These are phyloP conservation scores for Catalaphyllia jardinei DNA, from an alignment of 64 coral and sea anemone species.

Conservation along the genomic window DNA sequence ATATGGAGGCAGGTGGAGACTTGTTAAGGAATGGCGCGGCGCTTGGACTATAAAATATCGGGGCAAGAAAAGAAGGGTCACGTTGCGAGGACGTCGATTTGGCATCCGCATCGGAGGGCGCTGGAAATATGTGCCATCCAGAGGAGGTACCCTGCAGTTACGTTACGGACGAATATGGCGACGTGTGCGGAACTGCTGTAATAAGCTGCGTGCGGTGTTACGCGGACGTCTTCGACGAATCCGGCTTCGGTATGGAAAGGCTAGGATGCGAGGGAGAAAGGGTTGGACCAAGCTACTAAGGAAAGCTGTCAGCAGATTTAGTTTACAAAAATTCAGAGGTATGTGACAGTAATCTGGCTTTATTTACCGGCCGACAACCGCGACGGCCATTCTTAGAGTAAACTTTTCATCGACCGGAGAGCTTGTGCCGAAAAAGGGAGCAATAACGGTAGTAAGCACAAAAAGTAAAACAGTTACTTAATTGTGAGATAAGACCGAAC, in stretches of 20 bases:
- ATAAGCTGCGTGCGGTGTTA: conserved; percentile 35
- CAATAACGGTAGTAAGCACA: too few relatives aligned
- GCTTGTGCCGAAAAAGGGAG: too few relatives aligned
- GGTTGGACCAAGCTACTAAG: neutral
- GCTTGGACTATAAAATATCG: neutral
- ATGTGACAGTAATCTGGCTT: neutral
- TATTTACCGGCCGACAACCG: too few relatives aligned
- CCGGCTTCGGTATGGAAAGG: conserved; percentile 16
- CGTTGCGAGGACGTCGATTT: conserved; percentile 4
- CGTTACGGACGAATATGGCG: conserved; percentile 28
- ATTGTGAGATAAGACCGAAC: too few relatives aligned
- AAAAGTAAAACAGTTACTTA: too few relatives aligned
- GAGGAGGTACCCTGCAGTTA: conserved; percentile 18
- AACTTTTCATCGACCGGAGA: too few relatives aligned
- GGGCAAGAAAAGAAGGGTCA: neutral
- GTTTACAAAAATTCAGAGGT: neutral
- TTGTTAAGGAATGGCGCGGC: neutral
- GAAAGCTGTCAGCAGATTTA: neutral
- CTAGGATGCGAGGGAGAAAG: neutral
- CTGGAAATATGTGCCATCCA: conserved; percentile 8
- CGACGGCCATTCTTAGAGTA: too few relatives aligned
- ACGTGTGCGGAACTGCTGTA: conserved; percentile 27
- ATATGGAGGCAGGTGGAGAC: neutral
- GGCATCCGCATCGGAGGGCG: neutral
- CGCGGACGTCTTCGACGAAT: conserved; percentile 29